Base-by-base conservation (phyloP, 2,888 invertebrate species). In the Drosophila paracracens region DNA sequence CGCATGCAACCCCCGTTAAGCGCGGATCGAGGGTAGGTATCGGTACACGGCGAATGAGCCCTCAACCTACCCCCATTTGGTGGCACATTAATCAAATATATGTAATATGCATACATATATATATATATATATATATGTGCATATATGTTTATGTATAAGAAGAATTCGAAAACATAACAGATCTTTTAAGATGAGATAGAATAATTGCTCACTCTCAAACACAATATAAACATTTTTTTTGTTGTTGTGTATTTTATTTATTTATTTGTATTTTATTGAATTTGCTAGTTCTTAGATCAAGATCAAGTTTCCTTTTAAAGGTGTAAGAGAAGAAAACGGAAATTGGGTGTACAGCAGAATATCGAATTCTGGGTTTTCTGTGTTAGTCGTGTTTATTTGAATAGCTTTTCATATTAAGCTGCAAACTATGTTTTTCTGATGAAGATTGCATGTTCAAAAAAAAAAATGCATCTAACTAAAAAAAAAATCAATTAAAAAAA, bases 41-140 rank as follows among this genome's bases (percentile, higher is more conserved):
- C 81, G 71, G 65, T 64, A 63, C 70, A 10, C 63, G 67, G 50
- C 57, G 52, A 46, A 46, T 75, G 76, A 62, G 57, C 76, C 60
- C 52, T 56, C 27, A 43, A 70, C 58, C 77, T 51, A 69, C 77
- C 77, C 73, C 50, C 52, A 53, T 57, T 67, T 43, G 25, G 51
- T 35, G 53, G 10, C 46, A 7, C 54, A 68, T 68, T 68, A 51
- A 68, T 68, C 65, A 69, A 68, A 48, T 21, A 21, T 13, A 13
- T 21, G 1, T 21, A 21, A 10, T 40, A 18, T 38, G 3, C 5
- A 4, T 5, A 13, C 3, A 11, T 43, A 21, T 40, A 10, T 40
- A n/a, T 40, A 40, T 40, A n/a, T n/a, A 40, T 36, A 16, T 33
- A 33, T 36, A 7, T 8, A 18, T 40, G 2, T 43, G 0, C 0